A percentile compares a stretch with the other conserved stretches of the same genome.
These are phyloP conservation scores for Steinernema scapterisci DNA, from an alignment of 2,888 invertebrate species.

Conservation along the genomic window DNA sequence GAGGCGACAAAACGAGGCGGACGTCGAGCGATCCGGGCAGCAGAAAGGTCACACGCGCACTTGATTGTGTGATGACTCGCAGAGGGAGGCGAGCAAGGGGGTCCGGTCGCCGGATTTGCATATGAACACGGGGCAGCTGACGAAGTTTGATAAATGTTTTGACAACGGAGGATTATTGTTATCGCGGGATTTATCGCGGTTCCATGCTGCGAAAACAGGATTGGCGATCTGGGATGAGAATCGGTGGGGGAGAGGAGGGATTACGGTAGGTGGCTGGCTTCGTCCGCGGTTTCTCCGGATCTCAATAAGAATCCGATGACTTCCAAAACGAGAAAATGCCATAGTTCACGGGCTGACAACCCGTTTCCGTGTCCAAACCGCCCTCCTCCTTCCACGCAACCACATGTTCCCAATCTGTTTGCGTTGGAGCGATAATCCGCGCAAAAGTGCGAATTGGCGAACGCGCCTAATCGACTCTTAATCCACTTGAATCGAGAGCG, in stretches of 20 bases:
- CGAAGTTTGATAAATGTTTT: constrained; percentile 27
- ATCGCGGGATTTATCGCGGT: constrained; percentile 21
- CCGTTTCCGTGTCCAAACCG: no score
- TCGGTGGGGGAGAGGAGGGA: background rate
- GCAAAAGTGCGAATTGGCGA: constrained; percentile 8
- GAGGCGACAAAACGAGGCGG: background rate
- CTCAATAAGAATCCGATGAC: no score
- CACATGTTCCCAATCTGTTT: constrained; percentile 7
- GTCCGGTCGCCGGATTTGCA: constrained; percentile 23
- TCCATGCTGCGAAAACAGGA: background rate
- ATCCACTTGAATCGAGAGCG: constrained; percentile 17
- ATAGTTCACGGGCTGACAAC: no score
- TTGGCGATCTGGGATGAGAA: no score
- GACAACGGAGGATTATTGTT: constrained; percentile 30
- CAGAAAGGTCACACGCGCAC: constrained; percentile 26
- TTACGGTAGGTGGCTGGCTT: background rate
- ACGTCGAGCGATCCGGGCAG: background rate
- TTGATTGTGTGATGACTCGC: constrained; percentile 29
- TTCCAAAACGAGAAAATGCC: no score
- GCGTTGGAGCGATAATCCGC: background rate
- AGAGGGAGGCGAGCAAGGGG: background rate
- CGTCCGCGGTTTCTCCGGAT: no score
- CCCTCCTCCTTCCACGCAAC: no score
- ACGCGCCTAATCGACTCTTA: background rate
- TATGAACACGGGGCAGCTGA: constrained; percentile 31